Conservation (phyloP, 2,888 invertebrate genomes). For the Pristionchus mayeri region DNA sequence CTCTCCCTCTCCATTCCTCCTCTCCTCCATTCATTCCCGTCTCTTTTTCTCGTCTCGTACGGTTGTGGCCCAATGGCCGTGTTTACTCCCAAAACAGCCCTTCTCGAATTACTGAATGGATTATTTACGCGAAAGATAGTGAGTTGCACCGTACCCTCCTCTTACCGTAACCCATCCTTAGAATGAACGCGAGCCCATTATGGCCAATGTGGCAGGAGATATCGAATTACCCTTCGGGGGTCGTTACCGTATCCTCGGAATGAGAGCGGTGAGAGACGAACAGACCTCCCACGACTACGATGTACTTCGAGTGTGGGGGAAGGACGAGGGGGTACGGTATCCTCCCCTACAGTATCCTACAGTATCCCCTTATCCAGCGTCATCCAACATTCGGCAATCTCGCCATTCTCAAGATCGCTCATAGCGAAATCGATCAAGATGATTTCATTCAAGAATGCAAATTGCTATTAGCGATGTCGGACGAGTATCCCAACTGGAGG, state of each 20-base stretch:
- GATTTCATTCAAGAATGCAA: conserved; percentile 40
- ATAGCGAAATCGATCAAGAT: not conserved
- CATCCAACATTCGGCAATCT: conserved; percentile 1
- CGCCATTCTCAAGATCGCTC: not conserved
- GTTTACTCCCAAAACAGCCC: not conserved
- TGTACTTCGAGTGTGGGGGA: not conserved
- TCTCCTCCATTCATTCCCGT: not conserved
- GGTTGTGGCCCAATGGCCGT: not conserved
- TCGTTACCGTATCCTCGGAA: conserved; percentile 32
- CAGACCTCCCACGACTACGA: conserved; percentile 33
- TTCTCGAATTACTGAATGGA: conserved; percentile 14
- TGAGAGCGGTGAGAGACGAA: conserved; percentile 6
- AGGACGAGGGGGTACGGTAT: conserved; percentile 16
- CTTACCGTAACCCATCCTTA: not conserved
- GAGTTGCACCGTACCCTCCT: not conserved
- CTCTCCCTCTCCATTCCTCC: not conserved
- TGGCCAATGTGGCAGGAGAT: conserved; percentile 18
- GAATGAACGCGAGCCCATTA: not conserved
- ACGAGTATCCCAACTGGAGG: conserved; percentile 41
- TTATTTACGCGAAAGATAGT: conserved; percentile 1
- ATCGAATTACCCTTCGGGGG: conserved; percentile 3
- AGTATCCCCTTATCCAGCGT: not conserved
- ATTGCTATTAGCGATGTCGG: conserved; percentile 17
- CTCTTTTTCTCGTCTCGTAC: not conserved
- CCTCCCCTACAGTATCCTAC: not conserved